Conservation (phyloP, 2,113 vertebrate genomes). For the Perccottus glenii region DNA sequence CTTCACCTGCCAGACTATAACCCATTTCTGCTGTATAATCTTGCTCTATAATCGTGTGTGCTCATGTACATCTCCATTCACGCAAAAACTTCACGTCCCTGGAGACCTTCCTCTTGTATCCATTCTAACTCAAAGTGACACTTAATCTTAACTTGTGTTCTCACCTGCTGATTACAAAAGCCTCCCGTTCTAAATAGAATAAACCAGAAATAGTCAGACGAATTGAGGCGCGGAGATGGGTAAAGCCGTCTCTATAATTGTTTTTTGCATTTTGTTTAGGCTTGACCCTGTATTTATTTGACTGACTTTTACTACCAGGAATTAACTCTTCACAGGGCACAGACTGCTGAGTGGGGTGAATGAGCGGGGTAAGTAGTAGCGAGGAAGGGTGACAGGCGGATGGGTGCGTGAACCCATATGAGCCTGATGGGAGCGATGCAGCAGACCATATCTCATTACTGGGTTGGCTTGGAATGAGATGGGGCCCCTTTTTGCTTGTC, state of each 20-base stretch:
- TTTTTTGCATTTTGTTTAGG: conserved; percentile 52
- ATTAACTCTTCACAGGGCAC: conserved; percentile 56
- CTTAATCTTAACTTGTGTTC: conserved; percentile 44
- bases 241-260: conserved; percentile 48
- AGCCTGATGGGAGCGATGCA: conserved; percentile 43
- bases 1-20: neutral
- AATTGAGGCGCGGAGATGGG: conserved; percentile 16
- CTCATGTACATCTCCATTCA: neutral
- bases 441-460: conserved; percentile 74
- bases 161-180: conserved; percentile 44
- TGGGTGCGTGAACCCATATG: conserved; percentile 70
- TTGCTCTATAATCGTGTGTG: neutral
- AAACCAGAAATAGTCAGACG: conserved; percentile 14
- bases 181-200: conserved; percentile 29
- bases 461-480: conserved; percentile 61
- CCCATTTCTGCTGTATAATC: neutral
- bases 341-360: conserved; percentile 29
- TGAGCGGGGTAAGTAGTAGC: conserved; percentile 16
- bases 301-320: conserved; percentile 64
- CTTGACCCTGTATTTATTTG: conserved; percentile 64
- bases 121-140: conserved; percentile 47
- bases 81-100: neutral
- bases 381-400: neutral
- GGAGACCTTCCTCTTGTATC: conserved; percentile 16
- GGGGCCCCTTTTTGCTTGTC: conserved; percentile 58